Evolutionary conservation across 1,140 invertebrate genomes (phyloP).

Genomic region (Euborellia annulipes): DNA sequence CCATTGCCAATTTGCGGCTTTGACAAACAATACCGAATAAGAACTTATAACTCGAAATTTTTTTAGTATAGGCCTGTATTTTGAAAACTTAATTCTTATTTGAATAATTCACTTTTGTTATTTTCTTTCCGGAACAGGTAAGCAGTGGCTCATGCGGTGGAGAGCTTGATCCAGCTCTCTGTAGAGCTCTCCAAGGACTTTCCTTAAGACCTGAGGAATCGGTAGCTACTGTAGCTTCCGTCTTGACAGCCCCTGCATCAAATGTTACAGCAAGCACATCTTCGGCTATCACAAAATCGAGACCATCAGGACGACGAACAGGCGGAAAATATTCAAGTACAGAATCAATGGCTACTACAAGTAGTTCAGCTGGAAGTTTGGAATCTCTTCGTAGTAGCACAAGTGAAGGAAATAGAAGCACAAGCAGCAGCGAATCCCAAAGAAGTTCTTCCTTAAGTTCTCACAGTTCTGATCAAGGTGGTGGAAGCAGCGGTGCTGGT

Average conservation of each 20-base stretch:
- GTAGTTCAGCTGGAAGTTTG: slow-evolving; percentile 61
- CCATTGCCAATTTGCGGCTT: neutral
- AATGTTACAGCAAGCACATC: slow-evolving; percentile 30
- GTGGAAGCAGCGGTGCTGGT: slow-evolving; percentile 28
- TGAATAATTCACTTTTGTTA: too few relatives aligned
- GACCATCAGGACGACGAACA: slow-evolving; percentile 27
- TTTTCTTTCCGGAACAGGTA: slow-evolving; percentile 22
- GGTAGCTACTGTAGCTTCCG: slow-evolving; percentile 32
- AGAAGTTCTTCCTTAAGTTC: slow-evolving; percentile 64
- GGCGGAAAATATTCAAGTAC: slow-evolving; percentile 62
- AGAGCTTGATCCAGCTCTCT: slow-evolving; percentile 39
- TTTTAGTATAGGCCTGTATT: too few relatives aligned
- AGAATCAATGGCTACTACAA: slow-evolving; percentile 70
- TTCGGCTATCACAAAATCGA: slow-evolving; percentile 25
- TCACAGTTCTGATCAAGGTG: slow-evolving; percentile 62
- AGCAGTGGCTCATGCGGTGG: slow-evolving; percentile 49
- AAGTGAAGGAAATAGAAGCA: slow-evolving; percentile 64
- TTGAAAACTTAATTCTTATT: too few relatives aligned
- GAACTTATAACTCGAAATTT: too few relatives aligned
- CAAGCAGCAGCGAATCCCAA: slow-evolving; percentile 59
- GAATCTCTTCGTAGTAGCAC: slow-evolving; percentile 66
- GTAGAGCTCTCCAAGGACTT: slow-evolving; percentile 17
- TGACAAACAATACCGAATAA: neutral
- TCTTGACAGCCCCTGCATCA: slow-evolving; percentile 47
- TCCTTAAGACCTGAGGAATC: slow-evolving; percentile 15